Evolutionary conservation across 2,888 invertebrate species (phyloP), one percentile per base, ranked within the genome.

Genomic region (Imbricaverruca yamaguchii): DNA sequence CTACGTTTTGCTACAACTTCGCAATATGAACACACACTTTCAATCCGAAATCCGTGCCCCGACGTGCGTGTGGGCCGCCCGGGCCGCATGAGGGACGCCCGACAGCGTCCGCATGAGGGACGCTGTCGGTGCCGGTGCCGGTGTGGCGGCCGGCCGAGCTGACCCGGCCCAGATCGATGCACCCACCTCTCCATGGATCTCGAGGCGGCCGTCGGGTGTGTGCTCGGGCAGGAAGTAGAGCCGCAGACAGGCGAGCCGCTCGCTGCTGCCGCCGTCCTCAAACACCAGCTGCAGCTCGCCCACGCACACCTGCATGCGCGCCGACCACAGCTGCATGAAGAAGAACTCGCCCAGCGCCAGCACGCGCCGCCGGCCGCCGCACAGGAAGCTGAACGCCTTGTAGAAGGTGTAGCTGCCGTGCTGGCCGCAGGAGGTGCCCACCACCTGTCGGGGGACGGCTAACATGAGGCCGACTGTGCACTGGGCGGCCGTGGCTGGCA

Each of bases 191-290:
- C 95, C 96, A 86, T 95, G 95, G 85, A 90, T 91, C 80, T 83
- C 90, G 82, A 92, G 89, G 85, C 91, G 88, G 56, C 96, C 96
- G 81, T 94, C 94, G 12, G 95, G 95, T 67, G 95, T 95, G 89
- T 96, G 94, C 89, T 96, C 95, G 56, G 96, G 96, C 85, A 95
- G 90, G 89, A 95, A 96, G 90, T 96, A 96, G 81, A 96, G 90
- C 84, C 95, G 89, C 81, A 96, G 89, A 86, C 94, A 94, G 84
- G 94, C 93, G 85, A 93, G 92, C 88, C 93, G 86, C 86, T 93
- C 93, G 83, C 92, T 93, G 85, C 93, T 93, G 39, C 53, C 53
- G 53, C 74, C 10, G 88, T 96, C 96, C 85, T 92, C 92, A 95
- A 96, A 96, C 83, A 96, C 90, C 85, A 96, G 91, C 88, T 96